Evolutionary conservation across 2,888 invertebrate species (phyloP).

Genomic region (Myopa testacea): DNA sequence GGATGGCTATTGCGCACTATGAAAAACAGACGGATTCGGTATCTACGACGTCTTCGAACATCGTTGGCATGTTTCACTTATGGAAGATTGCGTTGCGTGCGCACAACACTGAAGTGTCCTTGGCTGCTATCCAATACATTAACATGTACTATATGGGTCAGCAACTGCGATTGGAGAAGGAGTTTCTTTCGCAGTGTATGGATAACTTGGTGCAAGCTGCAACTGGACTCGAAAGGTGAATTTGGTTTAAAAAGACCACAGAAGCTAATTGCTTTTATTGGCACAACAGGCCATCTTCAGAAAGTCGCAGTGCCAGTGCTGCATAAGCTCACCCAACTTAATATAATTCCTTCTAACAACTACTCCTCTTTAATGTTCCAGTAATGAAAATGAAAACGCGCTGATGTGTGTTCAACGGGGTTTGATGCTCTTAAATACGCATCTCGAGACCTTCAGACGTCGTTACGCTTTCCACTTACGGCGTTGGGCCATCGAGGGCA

Average conservation of each 20-base stretch:
- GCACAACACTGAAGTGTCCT: constrained; percentile 92
- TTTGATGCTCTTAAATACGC: constrained; percentile 86
- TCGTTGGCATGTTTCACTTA: constrained; percentile 90
- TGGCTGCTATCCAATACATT: constrained; percentile 94
- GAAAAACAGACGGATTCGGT: constrained; percentile 69
- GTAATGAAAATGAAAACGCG: constrained; percentile 76
- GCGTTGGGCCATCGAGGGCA: constrained; percentile 88
- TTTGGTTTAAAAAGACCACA: background rate
- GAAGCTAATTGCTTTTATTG: too few species aligned
- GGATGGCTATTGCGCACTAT: constrained; percentile 81
- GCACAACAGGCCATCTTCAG: too few species aligned
- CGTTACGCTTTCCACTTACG: constrained; percentile 90
- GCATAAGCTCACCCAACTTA: background rate
- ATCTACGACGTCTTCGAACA: constrained; percentile 70
- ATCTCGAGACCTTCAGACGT: constrained; percentile 90
- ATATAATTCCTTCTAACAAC: background rate
- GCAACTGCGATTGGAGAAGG: constrained; percentile 89
- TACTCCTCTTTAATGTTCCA: constrained; percentile 42
- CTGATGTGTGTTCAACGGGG: constrained; percentile 92
- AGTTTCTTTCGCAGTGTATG: constrained; percentile 95
- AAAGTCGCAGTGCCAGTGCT: too few species aligned
- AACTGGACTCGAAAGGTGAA: constrained; percentile 73
- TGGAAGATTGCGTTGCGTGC: constrained; percentile 95
- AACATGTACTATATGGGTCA: constrained; percentile 95
- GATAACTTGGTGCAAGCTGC: constrained; percentile 87